Evolutionary conservation across 2,888 invertebrate species (phyloP), one percentile per base, ranked within the genome.

Genomic region (Saturnia pavonia): DNA sequence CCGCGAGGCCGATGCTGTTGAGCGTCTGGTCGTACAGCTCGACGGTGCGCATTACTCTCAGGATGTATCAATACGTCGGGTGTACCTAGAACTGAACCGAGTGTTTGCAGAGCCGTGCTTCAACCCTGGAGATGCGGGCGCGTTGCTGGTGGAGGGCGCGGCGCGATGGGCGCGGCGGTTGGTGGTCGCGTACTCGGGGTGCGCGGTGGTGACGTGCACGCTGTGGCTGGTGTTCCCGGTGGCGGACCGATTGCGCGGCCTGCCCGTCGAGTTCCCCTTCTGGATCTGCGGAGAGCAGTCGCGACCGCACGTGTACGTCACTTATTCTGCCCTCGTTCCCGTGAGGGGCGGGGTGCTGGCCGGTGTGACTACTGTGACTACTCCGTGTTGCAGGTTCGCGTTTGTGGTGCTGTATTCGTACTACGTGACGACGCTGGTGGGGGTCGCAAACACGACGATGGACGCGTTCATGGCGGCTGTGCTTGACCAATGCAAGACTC

Each of bases 381-480:
- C n/a, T 70, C n/a, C 67, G 8, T 63, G 27, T 43, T 74, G 42
- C 78, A 92, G 92, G 73, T 92, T 93, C 73, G 72, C 74, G 7
- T 43, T 78, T 67, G 84, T 88, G 70, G 78, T 92, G 73, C 68
- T 85, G 71, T 93, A 92, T 78, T 89, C 92, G 67, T 90, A 86
- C 83, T 88, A 88, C 79, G 89, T 87, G 67, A 92, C 91, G 1
- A 85, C 92, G n/a, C 80, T 93, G 71, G 90, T 91, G 45, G 93
- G 89, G 51, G 84, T 93, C 68, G 92, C 91, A n/a, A 93, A 93
- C 77, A 94, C 93, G 34, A 91, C 91, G 8, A 92, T 91, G 91
- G 93, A 94, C 70, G 92, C 92, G 0, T 91, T 93, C 75, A 85
- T 93, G 70, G 92, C 87, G 1, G 88, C 91, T n/a, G 75, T 92